Evolutionary conservation across 2,888 invertebrate genomes (phyloP).

Genomic region (Melolontha melolontha): DNA sequence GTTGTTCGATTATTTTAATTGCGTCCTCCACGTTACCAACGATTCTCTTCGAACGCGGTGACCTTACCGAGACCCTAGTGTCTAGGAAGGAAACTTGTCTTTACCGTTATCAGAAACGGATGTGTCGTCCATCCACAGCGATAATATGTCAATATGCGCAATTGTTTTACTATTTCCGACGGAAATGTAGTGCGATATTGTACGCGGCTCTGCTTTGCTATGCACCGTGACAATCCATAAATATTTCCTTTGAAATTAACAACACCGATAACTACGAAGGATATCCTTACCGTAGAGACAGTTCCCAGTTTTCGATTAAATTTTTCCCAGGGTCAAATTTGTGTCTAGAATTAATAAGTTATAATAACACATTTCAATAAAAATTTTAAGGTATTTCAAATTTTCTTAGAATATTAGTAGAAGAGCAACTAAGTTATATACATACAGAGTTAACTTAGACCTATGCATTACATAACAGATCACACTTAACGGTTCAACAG

Average conservation of each 20-base stretch:
- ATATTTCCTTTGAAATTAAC: conserved; percentile 17
- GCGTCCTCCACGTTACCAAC: conserved; percentile 44
- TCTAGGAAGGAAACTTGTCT: conserved; percentile 50
- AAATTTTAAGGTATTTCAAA: no score
- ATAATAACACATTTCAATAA: no score
- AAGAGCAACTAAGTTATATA: no score
- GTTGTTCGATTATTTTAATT: conserved; percentile 21
- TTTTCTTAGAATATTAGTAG: no score
- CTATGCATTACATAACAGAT: no score
- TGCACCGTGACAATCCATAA: conserved; percentile 40
- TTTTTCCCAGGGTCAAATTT: neutral
- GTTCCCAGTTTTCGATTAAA: neutral
- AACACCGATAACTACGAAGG: conserved; percentile 3
- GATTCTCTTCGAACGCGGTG: conserved; percentile 44
- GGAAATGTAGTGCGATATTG: conserved; percentile 44
- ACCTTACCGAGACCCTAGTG: conserved; percentile 46
- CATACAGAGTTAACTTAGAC: no score
- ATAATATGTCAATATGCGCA: conserved; percentile 41
- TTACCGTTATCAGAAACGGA: conserved; percentile 51
- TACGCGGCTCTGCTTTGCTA: conserved; percentile 31
- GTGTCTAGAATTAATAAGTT: no score
- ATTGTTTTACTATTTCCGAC: conserved; percentile 44
- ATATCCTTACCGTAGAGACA: neutral
- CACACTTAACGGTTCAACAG: no score
- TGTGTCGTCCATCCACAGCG: conserved; percentile 36